A percentile compares a stretch with the other conserved stretches of the same genome.
These are phyloP conservation scores for Drosophila ochracea DNA, from an alignment of 2,888 invertebrate species.

Conservation along the genomic window DNA sequence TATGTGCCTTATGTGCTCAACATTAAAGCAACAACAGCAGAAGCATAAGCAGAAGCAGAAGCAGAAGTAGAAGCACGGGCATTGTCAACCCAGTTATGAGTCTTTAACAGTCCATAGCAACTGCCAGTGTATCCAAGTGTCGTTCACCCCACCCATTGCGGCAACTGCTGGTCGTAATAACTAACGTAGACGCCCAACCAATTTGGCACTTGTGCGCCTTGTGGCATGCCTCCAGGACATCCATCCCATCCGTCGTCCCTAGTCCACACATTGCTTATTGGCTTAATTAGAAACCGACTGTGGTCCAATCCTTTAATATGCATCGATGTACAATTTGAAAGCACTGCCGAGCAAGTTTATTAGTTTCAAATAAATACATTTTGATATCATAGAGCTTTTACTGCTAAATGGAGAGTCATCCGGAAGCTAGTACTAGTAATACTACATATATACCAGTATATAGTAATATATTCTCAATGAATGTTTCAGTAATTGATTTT, in stretches of 20 bases:
- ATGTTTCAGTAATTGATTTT: background rate
- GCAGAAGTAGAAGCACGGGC: background rate
- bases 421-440: background rate
- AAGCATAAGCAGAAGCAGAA: background rate
- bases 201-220: conserved; percentile 74
- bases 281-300: conserved; percentile 22
- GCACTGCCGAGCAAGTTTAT: background rate
- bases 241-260: background rate
- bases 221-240: conserved; percentile 27
- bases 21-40: conserved; percentile 43
- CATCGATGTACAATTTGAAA: conserved; percentile 30
- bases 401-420: background rate
- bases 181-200: conserved; percentile 73
- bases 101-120: conserved; percentile 73
- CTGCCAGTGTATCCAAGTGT: conserved; percentile 45
- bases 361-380: background rate
- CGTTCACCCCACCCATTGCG: background rate
- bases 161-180: conserved; percentile 61
- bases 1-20: conserved; percentile 52
- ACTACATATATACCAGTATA: background rate
- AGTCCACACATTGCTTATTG: background rate
- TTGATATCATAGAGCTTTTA: background rate
- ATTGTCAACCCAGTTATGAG: conserved; percentile 52
- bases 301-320: conserved; percentile 33
- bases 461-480: background rate